These are phyloP conservation scores for Agraylea sexmaculata DNA, from an alignment of 1,140 invertebrate genomes.

Conservation along the genomic window DNA sequence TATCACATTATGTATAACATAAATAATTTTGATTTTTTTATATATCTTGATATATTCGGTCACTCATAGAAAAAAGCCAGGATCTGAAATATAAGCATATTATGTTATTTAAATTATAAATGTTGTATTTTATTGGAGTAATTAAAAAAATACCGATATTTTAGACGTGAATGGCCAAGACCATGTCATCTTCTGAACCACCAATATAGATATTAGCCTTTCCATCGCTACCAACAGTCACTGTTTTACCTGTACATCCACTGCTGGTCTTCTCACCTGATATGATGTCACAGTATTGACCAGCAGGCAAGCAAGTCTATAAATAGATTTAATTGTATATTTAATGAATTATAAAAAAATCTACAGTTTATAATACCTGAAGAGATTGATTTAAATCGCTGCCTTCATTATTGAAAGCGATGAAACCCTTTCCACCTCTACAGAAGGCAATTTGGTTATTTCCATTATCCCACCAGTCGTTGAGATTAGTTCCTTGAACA, in stretches of 20 bases:
- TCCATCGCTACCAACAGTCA: slow-evolving; percentile 42
- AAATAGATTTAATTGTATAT: slow-evolving; percentile 3
- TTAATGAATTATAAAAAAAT: neutral
- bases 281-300: slow-evolving; percentile 78
- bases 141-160: too few relatives aligned
- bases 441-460: slow-evolving; percentile 67
- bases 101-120: too few relatives aligned
- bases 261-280: slow-evolving; percentile 41
- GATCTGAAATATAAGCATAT: too few relatives aligned
- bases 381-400: slow-evolving; percentile 43
- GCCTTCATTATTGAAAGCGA: slow-evolving; percentile 58
- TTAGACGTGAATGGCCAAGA: slow-evolving; percentile 54
- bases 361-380: slow-evolving; percentile 27
- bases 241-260: slow-evolving; percentile 45
- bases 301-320: slow-evolving; percentile 61
- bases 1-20: too few relatives aligned
- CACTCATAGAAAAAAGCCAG: too few relatives aligned
- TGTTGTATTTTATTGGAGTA: too few relatives aligned
- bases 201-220: slow-evolving; percentile 42
- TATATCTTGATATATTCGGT: too few relatives aligned
- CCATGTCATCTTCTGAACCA: slow-evolving; percentile 41
- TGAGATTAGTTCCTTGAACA: slow-evolving; percentile 40
- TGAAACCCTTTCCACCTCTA: slow-evolving; percentile 54
- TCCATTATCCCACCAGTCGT: slow-evolving; percentile 63
- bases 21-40: too few relatives aligned